Conservation (phyloP, 2,113 vertebrate genomes). For the Collichthys lucidus region DNA sequence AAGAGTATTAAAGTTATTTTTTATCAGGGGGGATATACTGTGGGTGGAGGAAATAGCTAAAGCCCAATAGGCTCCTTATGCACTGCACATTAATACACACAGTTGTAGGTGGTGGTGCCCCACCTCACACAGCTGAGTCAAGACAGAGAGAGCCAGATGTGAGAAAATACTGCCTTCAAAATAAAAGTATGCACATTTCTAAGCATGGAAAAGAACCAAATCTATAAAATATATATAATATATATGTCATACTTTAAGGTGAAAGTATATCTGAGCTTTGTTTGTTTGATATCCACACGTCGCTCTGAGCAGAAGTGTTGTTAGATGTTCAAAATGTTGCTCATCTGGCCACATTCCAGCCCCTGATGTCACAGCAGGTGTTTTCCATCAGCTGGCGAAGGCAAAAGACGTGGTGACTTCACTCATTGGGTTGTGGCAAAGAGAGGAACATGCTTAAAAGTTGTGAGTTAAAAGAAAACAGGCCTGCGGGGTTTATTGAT, state of each 20-base stretch:
- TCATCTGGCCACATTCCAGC: not conserved
- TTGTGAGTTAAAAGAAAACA: not conserved
- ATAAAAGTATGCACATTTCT: conserved; percentile 12
- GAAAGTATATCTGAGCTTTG: not conserved
- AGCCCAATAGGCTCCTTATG: not conserved
- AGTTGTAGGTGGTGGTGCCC: not conserved
- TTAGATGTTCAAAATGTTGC: not conserved
- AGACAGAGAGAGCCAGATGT: not conserved
- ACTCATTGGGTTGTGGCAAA: not conserved
- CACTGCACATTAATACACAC: not conserved
- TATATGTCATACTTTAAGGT: not conserved
- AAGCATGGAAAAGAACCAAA: not conserved
- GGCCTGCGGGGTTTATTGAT: not conserved
- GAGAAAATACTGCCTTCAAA: conserved; percentile 28
- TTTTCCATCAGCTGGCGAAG: conserved; percentile 16
- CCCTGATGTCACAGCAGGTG: conserved; percentile 9
- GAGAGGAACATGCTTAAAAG: not conserved
- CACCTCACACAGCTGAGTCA: conserved; percentile 19
- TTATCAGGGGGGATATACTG: not conserved
- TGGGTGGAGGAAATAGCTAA: not conserved
- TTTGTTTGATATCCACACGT: not conserved
- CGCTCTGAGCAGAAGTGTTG: not conserved
- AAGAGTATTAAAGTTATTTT: not conserved
- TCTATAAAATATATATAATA: not conserved
- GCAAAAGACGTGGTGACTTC: not conserved